phyloP scores from a whole-genome alignment of 2,888 invertebrate genomes.

The Minunthozetes semirufus region DNA sequence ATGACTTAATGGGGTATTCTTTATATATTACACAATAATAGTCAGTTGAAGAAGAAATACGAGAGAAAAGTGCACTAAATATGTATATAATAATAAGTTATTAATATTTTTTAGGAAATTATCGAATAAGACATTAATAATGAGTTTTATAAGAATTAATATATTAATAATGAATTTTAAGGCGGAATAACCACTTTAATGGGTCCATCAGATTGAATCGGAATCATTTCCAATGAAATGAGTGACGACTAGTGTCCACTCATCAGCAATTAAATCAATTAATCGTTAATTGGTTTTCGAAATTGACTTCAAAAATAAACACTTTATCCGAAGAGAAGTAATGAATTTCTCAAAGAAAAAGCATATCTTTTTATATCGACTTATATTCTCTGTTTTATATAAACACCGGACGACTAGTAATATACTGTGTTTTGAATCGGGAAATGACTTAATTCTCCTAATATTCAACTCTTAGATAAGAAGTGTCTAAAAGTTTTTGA shows the following conservation, averaged over 20 bases:
- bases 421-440: not conserved
- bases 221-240: conserved; percentile 27
- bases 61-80: conserved; percentile 11
- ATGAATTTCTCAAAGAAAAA: not conserved
- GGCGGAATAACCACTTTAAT: conserved; percentile 13
- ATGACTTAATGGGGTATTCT: conserved; percentile 23
- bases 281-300: not conserved
- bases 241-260: conserved; percentile 32
- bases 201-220: conserved; percentile 10
- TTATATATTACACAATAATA: conserved; percentile 16
- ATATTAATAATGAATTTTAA: conserved; percentile 1
- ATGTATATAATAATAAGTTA: not conserved
- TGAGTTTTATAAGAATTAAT: conserved; percentile 4
- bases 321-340: not conserved
- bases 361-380: not conserved
- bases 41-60: not conserved
- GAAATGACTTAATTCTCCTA: conserved; percentile 21
- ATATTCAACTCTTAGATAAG: no score
- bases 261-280: conserved; percentile 11
- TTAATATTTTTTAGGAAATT: not conserved
- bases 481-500: not conserved
- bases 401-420: conserved; percentile 11
- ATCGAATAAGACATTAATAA: not conserved
- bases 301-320: not conserved
- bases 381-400: not conserved